A percentile compares a stretch with the other conserved stretches of the same genome.
These are phyloP conservation scores for Gymnothorax javanicus DNA, from an alignment of 2,797 vertebrate species.

Conservation along the genomic window DNA sequence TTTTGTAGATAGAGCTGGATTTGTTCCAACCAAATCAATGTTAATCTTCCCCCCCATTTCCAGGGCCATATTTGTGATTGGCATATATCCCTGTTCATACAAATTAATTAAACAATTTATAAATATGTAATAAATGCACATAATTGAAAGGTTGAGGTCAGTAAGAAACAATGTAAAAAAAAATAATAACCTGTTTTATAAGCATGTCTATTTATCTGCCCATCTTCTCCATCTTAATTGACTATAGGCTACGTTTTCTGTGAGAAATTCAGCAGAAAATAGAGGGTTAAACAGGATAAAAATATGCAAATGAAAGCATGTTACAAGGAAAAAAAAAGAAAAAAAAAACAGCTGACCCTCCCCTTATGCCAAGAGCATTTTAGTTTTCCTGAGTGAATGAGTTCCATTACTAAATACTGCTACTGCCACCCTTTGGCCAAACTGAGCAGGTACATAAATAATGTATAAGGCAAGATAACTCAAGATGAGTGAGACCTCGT, in stretches of 20 bases:
- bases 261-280: not conserved
- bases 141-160: not conserved
- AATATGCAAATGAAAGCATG: not conserved
- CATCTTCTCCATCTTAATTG: not conserved
- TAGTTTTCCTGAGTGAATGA: not conserved
- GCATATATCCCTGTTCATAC: not conserved
- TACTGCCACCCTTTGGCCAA: slow-evolving; percentile 57
- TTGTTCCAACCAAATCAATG: too few relatives aligned
- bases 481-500: not conserved
- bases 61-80: not conserved
- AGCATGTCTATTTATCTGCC: not conserved
- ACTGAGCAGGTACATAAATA: not conserved
- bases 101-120: not conserved
- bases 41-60: not conserved
- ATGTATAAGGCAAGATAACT: not conserved
- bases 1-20: too few relatives aligned
- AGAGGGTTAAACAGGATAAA: not conserved
- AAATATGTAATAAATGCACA: not conserved
- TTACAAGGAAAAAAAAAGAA: not conserved
- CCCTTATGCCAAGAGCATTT: not conserved
- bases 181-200: not conserved
- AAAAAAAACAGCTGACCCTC: too few relatives aligned
- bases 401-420: slow-evolving; percentile 7
- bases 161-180: not conserved
- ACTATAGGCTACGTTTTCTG: not conserved